A percentile compares a stretch with the other conserved stretches of the same genome.
These are phyloP conservation scores for Cactoblastis cactorum DNA, from an alignment of 2,888 invertebrate species.

Conservation along the genomic window DNA sequence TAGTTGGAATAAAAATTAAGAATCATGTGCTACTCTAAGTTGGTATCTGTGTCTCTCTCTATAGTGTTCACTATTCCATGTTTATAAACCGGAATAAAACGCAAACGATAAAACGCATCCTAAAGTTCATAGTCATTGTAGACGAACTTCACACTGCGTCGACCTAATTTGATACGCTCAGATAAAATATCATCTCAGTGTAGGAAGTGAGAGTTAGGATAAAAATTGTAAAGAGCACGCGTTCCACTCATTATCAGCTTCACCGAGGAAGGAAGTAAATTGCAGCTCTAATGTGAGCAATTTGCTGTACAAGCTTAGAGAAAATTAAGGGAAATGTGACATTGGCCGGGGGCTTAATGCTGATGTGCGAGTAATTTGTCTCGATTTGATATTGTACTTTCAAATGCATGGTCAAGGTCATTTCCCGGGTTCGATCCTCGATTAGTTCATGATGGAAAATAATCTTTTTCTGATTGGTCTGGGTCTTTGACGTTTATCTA, in stretches of 20 bases:
- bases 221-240: slow-evolving; percentile 38
- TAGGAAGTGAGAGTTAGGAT: slow-evolving; percentile 50
- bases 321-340: slow-evolving; percentile 17
- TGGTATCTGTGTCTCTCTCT: no score
- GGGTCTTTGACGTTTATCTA: no score
- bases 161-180: slow-evolving; percentile 60
- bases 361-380: slow-evolving; percentile 12
- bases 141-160: slow-evolving; percentile 38
- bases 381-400: slow-evolving; percentile 1
- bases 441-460: no score
- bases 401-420: no score
- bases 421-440: no score
- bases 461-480: no score
- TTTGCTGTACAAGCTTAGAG: slow-evolving; percentile 27
- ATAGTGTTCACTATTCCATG: no score
- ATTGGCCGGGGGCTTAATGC: slow-evolving; percentile 4
- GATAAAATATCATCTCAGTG: slow-evolving; percentile 53
- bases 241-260: slow-evolving; percentile 28
- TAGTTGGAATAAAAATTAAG: no score
- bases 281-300: slow-evolving; percentile 35
- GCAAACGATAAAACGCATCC: background rate
- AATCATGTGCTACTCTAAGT: no score
- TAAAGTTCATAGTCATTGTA: slow-evolving; percentile 34
- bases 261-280: slow-evolving; percentile 40
- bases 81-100: background rate